Evolutionary conservation across 1,140 invertebrate genomes (phyloP).

Genomic region (Drosophila leontia): DNA sequence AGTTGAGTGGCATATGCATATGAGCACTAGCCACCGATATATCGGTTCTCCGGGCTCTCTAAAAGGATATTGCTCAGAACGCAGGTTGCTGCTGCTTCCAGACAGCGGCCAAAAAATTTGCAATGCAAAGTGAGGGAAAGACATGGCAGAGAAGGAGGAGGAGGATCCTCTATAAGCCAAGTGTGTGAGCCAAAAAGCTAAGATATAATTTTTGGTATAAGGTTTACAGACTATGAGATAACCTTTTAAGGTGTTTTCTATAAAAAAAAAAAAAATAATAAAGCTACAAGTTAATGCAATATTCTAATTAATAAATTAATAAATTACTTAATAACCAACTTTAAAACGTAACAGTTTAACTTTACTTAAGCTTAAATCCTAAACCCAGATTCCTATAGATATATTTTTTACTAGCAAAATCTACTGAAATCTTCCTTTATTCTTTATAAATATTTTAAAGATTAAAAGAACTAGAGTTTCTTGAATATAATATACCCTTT

Average conservation of each 20-base stretch:
- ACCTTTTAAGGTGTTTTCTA: not conserved
- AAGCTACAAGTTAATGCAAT: too few relatives aligned
- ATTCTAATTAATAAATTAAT: too few relatives aligned
- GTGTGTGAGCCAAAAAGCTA: constrained; percentile 33
- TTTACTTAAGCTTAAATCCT: too few relatives aligned
- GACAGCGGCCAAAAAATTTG: constrained; percentile 55
- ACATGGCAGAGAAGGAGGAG: not conserved
- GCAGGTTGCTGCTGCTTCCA: constrained; percentile 63
- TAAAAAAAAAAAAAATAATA: too few relatives aligned
- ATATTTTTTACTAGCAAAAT: not conserved
- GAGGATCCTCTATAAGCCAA: not conserved
- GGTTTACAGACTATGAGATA: constrained; percentile 1
- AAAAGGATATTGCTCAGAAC: constrained; percentile 74
- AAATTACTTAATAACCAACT: too few relatives aligned
- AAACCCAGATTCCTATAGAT: not conserved
- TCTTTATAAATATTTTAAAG: not conserved
- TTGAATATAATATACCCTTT: not conserved
- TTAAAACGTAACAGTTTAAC: too few relatives aligned
- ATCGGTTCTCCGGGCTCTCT: constrained; percentile 24
- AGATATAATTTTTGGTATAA: not conserved
- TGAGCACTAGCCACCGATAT: constrained; percentile 57
- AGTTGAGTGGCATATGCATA: constrained; percentile 79
- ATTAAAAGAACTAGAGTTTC: not conserved
- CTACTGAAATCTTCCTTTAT: not conserved
- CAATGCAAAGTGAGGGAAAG: constrained; percentile 61